phyloP scores from a whole-genome alignment of 2,113 vertebrate genomes.

The Chlorodrepanis virens region DNA sequence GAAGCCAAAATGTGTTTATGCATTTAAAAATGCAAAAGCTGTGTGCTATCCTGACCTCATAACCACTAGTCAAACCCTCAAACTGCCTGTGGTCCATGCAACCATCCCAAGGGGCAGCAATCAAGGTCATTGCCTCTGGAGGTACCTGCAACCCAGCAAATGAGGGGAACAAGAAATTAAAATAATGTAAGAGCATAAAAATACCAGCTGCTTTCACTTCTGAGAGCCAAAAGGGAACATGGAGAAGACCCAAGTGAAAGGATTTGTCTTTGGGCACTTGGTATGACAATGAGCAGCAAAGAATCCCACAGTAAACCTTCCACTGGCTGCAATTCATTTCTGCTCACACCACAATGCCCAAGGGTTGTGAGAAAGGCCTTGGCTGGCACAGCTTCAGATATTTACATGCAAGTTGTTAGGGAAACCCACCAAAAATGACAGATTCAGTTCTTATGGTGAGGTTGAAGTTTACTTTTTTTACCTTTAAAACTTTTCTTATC shows the following conservation, averaged over 20 bases:
- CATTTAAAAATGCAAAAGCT: background rate
- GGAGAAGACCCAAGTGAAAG: background rate
- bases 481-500: background rate
- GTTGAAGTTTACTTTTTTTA: background rate
- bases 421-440: background rate
- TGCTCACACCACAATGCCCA: background rate
- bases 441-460: background rate
- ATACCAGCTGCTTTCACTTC: background rate
- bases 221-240: background rate
- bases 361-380: background rate
- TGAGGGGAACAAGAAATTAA: background rate
- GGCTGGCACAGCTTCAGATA: background rate
- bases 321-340: background rate
- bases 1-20: background rate
- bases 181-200: background rate
- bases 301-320: background rate
- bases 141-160: background rate
- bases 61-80: background rate
- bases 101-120: background rate
- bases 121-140: background rate
- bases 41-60: background rate
- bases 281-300: background rate
- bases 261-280: background rate
- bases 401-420: background rate
- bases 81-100: background rate